phyloP scores from a whole-genome alignment of 2,113 vertebrate species.

The Sinocyclocheilus rhinocerous region DNA sequence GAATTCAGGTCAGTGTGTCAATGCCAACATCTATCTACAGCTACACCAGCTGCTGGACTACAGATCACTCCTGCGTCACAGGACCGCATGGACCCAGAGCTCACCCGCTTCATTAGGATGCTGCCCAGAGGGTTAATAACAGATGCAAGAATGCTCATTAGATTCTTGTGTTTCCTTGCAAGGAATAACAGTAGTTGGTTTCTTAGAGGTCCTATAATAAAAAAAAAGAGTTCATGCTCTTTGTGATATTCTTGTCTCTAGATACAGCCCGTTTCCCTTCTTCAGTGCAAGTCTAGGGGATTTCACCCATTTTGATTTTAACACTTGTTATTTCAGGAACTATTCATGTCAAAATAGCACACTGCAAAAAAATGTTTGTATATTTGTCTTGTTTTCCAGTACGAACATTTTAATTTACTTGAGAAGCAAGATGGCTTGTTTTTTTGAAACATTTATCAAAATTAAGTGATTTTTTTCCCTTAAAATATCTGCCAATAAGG shows the following conservation, averaged over 20 bases:
- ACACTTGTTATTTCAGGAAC: background rate
- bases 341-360: background rate
- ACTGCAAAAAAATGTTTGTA: background rate
- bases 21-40: background rate
- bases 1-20: slow-evolving; percentile 49
- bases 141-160: background rate
- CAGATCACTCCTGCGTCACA: background rate
- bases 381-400: background rate
- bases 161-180: background rate
- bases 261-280: too few relatives aligned
- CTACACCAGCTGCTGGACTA: background rate
- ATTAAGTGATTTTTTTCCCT: too few relatives aligned
- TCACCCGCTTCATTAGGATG: background rate
- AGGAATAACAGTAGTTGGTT: background rate
- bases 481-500: background rate
- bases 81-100: too few relatives aligned
- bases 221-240: background rate
- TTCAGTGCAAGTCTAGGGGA: too few relatives aligned
- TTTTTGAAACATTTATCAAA: background rate
- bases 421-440: background rate
- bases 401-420: background rate
- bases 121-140: background rate
- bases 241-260: background rate
- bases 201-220: background rate
- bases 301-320: background rate